These are phyloP conservation scores for Neosalanx taihuensis DNA, from an alignment of 2,797 vertebrate genomes.

Conservation along the genomic window DNA sequence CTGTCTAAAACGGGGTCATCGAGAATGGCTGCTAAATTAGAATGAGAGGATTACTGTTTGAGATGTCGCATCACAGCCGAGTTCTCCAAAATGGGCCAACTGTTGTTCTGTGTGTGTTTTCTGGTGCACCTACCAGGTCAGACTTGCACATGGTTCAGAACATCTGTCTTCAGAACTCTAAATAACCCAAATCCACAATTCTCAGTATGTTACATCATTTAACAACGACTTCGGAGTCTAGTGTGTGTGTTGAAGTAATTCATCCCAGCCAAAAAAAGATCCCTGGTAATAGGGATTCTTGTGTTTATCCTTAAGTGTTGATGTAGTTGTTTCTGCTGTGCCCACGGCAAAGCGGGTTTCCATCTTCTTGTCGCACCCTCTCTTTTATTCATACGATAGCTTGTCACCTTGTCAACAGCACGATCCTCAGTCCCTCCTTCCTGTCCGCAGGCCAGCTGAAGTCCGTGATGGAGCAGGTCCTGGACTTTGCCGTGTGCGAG, in stretches of 20 bases:
- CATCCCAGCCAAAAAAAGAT: no score
- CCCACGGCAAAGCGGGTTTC: no score
- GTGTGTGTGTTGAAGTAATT: no score
- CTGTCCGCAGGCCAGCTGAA: constrained; percentile 71
- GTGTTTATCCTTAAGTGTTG: background rate
- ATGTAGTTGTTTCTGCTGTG: no score
- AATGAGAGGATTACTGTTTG: background rate
- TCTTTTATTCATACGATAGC: background rate
- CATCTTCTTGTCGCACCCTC: background rate
- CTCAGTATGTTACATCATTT: no score
- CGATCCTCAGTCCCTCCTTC: background rate
- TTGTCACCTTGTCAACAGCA: background rate
- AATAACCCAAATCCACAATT: no score
- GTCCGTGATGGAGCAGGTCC: constrained; percentile 72
- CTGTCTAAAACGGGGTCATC: background rate
- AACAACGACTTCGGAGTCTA: no score
- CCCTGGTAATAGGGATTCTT: background rate
- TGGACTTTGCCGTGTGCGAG: constrained; percentile 71
- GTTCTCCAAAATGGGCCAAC: background rate
- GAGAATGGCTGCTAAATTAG: background rate
- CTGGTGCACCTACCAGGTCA: no score
- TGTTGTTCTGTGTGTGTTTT: background rate
- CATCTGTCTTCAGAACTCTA: no score
- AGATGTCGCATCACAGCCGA: background rate
- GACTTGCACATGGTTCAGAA: no score